Conservation (phyloP, 2,797 vertebrate genomes). For the Siniperca undulata region DNA sequence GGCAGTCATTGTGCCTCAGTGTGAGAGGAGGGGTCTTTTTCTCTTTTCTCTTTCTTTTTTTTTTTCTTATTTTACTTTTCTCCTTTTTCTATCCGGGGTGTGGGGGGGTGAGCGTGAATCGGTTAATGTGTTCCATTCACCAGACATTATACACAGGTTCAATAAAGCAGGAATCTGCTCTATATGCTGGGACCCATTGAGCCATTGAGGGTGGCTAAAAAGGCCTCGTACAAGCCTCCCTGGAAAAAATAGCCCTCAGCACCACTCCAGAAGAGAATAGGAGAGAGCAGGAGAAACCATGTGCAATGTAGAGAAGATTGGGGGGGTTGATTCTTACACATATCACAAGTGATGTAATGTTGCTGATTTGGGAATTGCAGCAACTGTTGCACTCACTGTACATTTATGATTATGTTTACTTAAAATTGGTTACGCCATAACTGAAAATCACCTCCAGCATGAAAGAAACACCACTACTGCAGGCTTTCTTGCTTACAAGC, state of each 20-base stretch:
- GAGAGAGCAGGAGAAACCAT: slow-evolving; percentile 58
- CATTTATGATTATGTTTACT: slow-evolving; percentile 75
- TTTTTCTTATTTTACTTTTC: slow-evolving; percentile 71
- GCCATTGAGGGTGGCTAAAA: slow-evolving; percentile 77
- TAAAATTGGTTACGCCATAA: slow-evolving; percentile 82
- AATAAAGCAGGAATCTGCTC: slow-evolving; percentile 83
- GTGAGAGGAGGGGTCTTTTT: slow-evolving; percentile 67
- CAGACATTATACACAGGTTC: slow-evolving; percentile 83
- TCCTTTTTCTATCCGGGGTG: slow-evolving; percentile 43
- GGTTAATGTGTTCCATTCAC: slow-evolving; percentile 85
- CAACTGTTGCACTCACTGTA: slow-evolving; percentile 7
- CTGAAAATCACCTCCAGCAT: slow-evolving; percentile 72
- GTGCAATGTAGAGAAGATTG: slow-evolving; percentile 35
- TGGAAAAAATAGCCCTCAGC: slow-evolving; percentile 70
- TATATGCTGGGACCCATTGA: slow-evolving; percentile 76
- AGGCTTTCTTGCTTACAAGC: slow-evolving; percentile 66
- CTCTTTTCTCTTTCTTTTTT: not conserved
- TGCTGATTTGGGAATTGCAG: slow-evolving; percentile 8
- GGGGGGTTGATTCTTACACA: slow-evolving; percentile 43
- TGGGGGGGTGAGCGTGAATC: slow-evolving; percentile 76
- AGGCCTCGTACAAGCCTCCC: slow-evolving; percentile 70
- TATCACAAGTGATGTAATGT: slow-evolving; percentile 48
- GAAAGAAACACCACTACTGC: slow-evolving; percentile 80
- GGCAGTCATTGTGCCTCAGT: slow-evolving; percentile 81
- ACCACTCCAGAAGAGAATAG: slow-evolving; percentile 73